phyloP scores from a whole-genome alignment of 2,888 invertebrate genomes.

The Hirtodrosophila alboralis region DNA sequence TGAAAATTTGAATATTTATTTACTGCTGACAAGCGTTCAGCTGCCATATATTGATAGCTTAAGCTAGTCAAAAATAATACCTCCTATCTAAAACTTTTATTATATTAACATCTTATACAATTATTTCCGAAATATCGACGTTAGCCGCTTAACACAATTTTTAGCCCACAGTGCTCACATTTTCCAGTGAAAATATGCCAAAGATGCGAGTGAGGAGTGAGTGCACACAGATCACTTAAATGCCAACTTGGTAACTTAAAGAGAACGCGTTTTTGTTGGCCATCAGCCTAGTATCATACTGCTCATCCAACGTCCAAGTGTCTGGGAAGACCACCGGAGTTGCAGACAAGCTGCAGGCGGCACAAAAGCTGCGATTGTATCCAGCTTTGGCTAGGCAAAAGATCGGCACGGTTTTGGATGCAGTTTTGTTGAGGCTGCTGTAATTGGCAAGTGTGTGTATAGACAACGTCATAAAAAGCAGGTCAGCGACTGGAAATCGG shows the following conservation, averaged over 20 bases:
- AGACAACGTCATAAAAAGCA: slow-evolving; percentile 62
- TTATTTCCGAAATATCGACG: no score
- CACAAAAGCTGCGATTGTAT: slow-evolving; percentile 10
- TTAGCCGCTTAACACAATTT: no score
- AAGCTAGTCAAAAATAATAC: no score
- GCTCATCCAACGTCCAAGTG: slow-evolving; percentile 50
- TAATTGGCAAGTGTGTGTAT: slow-evolving; percentile 70
- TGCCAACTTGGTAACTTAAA: slow-evolving; percentile 29
- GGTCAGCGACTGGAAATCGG: slow-evolving; percentile 57
- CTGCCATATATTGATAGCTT: no score
- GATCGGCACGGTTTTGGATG: slow-evolving; percentile 25
- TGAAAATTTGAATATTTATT: no score
- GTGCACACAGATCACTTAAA: slow-evolving; percentile 43
- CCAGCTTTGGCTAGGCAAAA: slow-evolving; percentile 18
- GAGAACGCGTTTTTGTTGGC: slow-evolving; percentile 64
- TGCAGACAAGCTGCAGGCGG: slow-evolving; percentile 59
- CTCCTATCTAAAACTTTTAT: no score
- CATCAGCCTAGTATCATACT: slow-evolving; percentile 38
- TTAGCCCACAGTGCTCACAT: slow-evolving; percentile 14
- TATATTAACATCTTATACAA: no score
- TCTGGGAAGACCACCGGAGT: slow-evolving; percentile 68
- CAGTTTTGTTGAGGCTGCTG: slow-evolving; percentile 31
- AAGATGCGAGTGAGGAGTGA: slow-evolving; percentile 29
- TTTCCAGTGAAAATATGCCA: slow-evolving; percentile 73
- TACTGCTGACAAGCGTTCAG: no score